Percentiles rank a stretch among this genome's conserved stretches.
phyloP scores from a whole-genome alignment of 2,113 vertebrate species.

The Aphelocoma coerulescens region DNA sequence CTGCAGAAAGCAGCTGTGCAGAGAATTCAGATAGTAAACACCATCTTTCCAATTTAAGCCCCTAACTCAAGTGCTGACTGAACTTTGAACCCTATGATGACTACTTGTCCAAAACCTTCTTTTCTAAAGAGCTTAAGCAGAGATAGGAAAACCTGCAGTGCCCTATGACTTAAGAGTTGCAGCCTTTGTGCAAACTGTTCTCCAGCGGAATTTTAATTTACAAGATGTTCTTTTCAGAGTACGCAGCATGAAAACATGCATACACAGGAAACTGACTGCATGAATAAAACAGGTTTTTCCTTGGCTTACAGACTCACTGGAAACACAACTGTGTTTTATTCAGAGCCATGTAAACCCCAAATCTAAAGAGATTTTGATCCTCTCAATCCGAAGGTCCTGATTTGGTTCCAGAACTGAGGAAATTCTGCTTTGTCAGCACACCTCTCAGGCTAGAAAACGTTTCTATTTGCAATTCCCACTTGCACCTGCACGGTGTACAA shows the following conservation, averaged over 20 bases:
- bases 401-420: neutral
- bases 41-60: neutral
- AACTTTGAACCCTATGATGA: neutral
- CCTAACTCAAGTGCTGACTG: neutral
- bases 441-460: neutral
- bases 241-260: neutral
- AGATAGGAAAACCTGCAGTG: neutral
- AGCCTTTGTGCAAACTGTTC: neutral
- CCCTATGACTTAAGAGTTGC: neutral
- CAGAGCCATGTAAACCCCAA: neutral
- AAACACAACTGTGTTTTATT: neutral
- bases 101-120: neutral
- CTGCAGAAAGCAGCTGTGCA: neutral
- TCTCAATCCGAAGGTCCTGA: neutral
- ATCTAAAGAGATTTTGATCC: neutral
- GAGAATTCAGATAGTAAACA: neutral
- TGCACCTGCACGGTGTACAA: accelerated
- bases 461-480: neutral
- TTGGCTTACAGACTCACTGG: neutral
- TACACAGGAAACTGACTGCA: neutral
- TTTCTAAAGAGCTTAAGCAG: neutral
- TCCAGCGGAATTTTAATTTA: neutral
- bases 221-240: neutral
- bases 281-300: neutral
- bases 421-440: neutral